Percentiles rank a stretch among this genome's conserved stretches.
Evolutionary conservation across 2,888 invertebrate genomes (phyloP).

Genomic region (Lycocerus yunnanus): DNA sequence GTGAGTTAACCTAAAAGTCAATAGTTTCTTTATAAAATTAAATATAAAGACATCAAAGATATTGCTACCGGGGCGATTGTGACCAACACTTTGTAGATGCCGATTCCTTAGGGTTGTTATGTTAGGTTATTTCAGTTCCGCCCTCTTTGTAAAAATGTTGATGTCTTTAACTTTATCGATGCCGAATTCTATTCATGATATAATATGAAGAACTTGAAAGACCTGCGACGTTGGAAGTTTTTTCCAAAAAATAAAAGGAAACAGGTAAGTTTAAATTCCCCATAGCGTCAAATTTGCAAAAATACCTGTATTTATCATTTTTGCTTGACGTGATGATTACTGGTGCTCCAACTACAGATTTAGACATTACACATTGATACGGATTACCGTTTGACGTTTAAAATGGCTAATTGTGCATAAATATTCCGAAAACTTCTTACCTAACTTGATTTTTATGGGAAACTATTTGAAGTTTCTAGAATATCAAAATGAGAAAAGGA

Average conservation of each 20-base stretch:
- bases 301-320: neutral
- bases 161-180: constrained; percentile 10
- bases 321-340: neutral
- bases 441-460: too few relatives aligned
- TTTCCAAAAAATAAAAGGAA: neutral
- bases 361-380: neutral
- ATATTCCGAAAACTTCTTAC: neutral
- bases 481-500: too few relatives aligned
- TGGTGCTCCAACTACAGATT: neutral
- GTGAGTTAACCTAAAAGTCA: constrained; percentile 19
- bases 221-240: neutral
- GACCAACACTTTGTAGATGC: constrained; percentile 24
- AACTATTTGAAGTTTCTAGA: too few relatives aligned
- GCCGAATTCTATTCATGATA: constrained; percentile 6
- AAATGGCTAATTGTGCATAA: neutral
- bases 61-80: constrained; percentile 26
- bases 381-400: neutral
- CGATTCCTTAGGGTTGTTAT: constrained; percentile 24
- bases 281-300: neutral
- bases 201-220: neutral
- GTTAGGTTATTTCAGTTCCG: constrained; percentile 25
- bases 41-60: constrained; percentile 31
- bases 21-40: constrained; percentile 26
- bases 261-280: neutral
- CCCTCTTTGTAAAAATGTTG: constrained; percentile 16